Percentiles rank a stretch among this genome's conserved stretches.
phyloP scores from a whole-genome alignment of 2,113 vertebrate genomes.

The Rhinoptilus africanus region DNA sequence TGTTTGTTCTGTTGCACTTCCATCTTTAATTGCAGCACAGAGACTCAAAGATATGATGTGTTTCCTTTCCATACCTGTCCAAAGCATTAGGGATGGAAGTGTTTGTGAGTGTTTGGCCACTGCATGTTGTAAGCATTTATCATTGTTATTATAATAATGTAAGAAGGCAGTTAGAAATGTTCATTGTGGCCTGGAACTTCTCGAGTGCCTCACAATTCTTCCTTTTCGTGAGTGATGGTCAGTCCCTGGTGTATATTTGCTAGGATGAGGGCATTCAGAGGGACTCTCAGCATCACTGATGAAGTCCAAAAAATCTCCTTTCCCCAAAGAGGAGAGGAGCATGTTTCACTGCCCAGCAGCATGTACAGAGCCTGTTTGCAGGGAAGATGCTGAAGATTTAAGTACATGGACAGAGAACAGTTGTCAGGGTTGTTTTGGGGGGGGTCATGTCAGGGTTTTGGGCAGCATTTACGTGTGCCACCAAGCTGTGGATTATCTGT shows the following conservation, averaged over 20 bases:
- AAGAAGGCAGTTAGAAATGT: background rate
- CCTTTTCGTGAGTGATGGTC: background rate
- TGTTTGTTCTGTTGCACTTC: background rate
- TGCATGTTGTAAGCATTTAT: background rate
- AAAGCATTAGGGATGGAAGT: background rate
- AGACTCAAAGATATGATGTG: background rate
- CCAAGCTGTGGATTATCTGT: background rate
- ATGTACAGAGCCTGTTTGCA: background rate
- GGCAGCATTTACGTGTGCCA: background rate
- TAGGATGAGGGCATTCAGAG: background rate
- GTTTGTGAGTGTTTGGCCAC: background rate
- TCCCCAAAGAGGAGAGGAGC: background rate
- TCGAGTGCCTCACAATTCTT: background rate
- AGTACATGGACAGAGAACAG: background rate
- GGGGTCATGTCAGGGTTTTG: background rate
- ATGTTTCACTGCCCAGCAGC: background rate
- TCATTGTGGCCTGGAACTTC: background rate
- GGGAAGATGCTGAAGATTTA: background rate
- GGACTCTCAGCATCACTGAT: background rate
- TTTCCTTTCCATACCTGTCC: background rate
- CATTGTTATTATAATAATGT: background rate
- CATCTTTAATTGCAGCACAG: background rate
- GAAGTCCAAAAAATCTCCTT: background rate
- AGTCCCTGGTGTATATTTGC: rapidly evolving
- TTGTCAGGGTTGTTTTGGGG: background rate